Conservation (phyloP, 2,113 vertebrate species). For the Pitta sordida region DNA sequence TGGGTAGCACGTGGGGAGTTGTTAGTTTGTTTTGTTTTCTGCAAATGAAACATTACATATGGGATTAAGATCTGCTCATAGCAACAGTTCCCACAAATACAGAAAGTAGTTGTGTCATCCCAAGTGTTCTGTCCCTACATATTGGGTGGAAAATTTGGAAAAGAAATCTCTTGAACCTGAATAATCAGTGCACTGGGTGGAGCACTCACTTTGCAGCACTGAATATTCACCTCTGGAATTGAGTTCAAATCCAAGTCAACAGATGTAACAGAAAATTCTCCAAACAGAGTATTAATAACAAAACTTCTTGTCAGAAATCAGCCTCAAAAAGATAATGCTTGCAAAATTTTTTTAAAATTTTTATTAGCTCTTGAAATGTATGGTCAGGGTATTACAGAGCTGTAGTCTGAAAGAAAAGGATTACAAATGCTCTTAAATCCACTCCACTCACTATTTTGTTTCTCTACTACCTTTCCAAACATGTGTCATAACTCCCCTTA, state of each 20-base stretch:
- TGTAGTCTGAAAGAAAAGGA: neutral
- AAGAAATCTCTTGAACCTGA: slow-evolving; percentile 64
- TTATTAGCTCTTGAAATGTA: neutral
- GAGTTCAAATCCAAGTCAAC: slow-evolving; percentile 14
- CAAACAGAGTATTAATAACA: neutral
- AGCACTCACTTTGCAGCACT: slow-evolving; percentile 25
- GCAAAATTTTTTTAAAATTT: neutral
- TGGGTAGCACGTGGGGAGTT: neutral
- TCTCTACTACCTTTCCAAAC: neutral
- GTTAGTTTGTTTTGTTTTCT: neutral
- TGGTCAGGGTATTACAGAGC: neutral
- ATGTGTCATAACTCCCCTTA: neutral
- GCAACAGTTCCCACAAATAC: slow-evolving; percentile 66
- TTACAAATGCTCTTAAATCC: neutral
- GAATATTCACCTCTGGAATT: slow-evolving; percentile 35
- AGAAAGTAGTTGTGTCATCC: slow-evolving; percentile 65
- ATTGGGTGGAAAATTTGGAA: slow-evolving; percentile 63
- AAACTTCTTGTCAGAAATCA: neutral
- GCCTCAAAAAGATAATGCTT: neutral
- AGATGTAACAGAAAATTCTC: slow-evolving; percentile 1
- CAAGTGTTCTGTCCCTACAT: slow-evolving; percentile 32
- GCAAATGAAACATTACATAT: slow-evolving; percentile 35
- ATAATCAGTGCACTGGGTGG: slow-evolving; percentile 60
- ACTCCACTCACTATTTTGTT: neutral
- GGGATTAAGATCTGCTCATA: slow-evolving; percentile 52